Evolutionary conservation across 2,888 invertebrate species (phyloP).

Genomic region (Exocentrus adspersus): DNA sequence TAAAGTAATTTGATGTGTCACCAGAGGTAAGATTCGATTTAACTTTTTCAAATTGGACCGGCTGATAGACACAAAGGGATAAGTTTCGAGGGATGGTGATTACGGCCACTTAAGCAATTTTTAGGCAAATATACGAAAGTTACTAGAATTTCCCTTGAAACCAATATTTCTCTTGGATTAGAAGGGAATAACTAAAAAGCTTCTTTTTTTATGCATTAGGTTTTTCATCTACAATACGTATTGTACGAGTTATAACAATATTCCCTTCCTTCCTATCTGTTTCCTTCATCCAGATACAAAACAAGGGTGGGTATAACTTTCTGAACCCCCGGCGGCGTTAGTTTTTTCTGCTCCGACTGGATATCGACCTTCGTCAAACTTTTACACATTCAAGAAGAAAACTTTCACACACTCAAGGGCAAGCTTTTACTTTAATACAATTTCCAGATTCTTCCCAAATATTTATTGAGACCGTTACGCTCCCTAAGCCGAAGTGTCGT

Average conservation of each 20-base stretch:
- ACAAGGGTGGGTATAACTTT: too few relatives aligned
- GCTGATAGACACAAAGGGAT: neutral
- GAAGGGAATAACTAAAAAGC: too few relatives aligned
- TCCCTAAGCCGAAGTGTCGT: neutral
- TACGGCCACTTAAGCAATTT: neutral
- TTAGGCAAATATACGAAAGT: neutral
- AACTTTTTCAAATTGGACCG: neutral
- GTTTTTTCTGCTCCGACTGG: too few relatives aligned
- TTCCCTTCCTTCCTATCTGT: too few relatives aligned
- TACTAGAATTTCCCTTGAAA: too few relatives aligned
- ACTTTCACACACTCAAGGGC: slow-evolving; percentile 1
- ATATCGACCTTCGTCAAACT: slow-evolving; percentile 2
- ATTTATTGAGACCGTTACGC: neutral
- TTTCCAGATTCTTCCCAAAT: neutral
- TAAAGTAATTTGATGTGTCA: neutral
- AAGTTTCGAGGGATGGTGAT: neutral
- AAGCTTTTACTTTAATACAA: neutral
- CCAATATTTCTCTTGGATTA: too few relatives aligned
- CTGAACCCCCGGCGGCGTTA: too few relatives aligned
- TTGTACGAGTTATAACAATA: too few relatives aligned
- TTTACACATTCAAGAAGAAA: neutral
- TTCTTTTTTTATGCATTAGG: too few relatives aligned
- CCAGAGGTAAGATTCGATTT: slow-evolving; percentile 3
- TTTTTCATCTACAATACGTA: too few relatives aligned
- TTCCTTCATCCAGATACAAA: too few relatives aligned